Conservation (phyloP, 2,888 invertebrate species). For the Junonia oenone region DNA sequence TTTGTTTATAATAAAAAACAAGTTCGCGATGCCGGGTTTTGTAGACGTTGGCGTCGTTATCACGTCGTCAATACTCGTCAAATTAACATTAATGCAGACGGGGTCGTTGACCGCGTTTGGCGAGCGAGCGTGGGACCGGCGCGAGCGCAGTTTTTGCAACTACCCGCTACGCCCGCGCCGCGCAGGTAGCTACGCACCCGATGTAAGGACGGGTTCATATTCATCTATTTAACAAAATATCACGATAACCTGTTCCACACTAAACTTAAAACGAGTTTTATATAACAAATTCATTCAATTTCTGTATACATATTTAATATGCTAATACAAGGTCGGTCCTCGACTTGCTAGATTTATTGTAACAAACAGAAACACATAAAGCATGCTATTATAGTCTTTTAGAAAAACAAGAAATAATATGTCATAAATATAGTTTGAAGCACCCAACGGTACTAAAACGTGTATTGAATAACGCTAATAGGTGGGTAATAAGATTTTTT, state of each 20-base stretch:
- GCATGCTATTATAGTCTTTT: background rate
- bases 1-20: conserved; percentile 34
- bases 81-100: conserved; percentile 64
- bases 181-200: conserved; percentile 38
- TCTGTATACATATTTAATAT: conserved; percentile 4
- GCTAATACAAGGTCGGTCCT: conserved; percentile 15
- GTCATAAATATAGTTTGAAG: background rate
- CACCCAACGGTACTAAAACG: background rate
- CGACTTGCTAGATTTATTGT: background rate
- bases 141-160: conserved; percentile 62
- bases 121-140: conserved; percentile 61
- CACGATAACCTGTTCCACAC: conserved; percentile 14
- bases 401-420: background rate
- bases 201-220: conserved; percentile 25
- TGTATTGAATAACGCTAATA: background rate
- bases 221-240: conserved; percentile 14
- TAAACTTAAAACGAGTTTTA: conserved; percentile 7
- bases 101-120: conserved; percentile 55
- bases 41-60: conserved; percentile 39
- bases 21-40: conserved; percentile 30
- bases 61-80: conserved; percentile 57
- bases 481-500: conserved; percentile 1
- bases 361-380: background rate
- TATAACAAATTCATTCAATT: conserved; percentile 7
- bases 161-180: conserved; percentile 37